Percentiles rank a stretch among this genome's conserved stretches.
Evolutionary conservation across 2,113 vertebrate genomes (phyloP).

Genomic region (Pseudopipra pipra): DNA sequence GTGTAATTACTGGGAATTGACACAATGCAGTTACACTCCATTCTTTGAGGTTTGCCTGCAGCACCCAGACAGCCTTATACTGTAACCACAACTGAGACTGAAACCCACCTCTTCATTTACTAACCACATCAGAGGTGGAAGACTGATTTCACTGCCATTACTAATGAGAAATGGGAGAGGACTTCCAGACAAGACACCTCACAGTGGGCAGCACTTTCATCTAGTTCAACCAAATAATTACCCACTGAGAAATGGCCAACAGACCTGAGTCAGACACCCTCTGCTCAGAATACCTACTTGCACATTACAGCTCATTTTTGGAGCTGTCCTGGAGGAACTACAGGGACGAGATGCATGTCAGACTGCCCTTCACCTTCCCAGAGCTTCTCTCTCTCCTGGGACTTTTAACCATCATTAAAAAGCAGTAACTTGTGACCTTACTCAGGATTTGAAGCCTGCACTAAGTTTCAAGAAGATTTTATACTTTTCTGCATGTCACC

Average conservation of each 20-base stretch:
- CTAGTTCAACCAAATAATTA: neutral
- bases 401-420: neutral
- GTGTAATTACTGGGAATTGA: neutral
- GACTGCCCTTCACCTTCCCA: neutral
- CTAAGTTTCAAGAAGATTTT: slow-evolving; percentile 15
- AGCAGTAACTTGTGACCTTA: neutral
- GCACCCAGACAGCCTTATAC: neutral
- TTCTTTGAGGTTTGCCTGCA: neutral
- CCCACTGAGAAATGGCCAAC: neutral
- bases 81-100: neutral
- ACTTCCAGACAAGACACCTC: neutral
- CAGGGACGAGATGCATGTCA: neutral
- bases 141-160: neutral
- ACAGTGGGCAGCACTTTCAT: neutral
- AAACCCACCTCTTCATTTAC: neutral
- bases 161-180: neutral
- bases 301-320: neutral
- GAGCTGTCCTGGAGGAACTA: neutral
- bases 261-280: neutral
- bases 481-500: neutral
- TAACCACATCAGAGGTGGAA: neutral
- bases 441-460: neutral
- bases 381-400: neutral
- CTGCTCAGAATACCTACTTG: neutral
- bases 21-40: neutral